phyloP scores from a whole-genome alignment of 2,797 vertebrate species.

The Macropodus opercularis region DNA sequence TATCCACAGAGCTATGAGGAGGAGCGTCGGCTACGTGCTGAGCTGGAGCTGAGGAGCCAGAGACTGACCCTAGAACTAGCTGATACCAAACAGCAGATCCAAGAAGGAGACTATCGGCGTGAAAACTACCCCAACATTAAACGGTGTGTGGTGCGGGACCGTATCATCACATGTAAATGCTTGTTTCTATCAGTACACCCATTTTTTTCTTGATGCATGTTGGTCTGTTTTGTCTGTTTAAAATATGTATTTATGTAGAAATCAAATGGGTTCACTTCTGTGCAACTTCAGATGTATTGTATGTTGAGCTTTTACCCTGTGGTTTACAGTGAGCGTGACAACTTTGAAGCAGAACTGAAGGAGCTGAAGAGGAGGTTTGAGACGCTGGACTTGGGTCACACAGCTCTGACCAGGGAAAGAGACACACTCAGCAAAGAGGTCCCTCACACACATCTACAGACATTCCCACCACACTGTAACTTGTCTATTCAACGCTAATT shows the following conservation, averaged over 20 bases:
- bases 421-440: constrained; percentile 92
- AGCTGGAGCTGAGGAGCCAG: constrained; percentile 91
- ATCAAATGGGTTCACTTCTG: too few species aligned
- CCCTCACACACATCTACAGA: constrained; percentile 20
- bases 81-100: constrained; percentile 92
- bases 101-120: constrained; percentile 90
- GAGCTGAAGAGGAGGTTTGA: constrained; percentile 88
- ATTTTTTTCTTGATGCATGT: too few species aligned
- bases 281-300: neutral
- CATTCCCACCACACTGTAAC: neutral
- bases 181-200: too few species aligned
- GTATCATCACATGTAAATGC: too few species aligned
- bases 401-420: constrained; percentile 86
- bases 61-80: constrained; percentile 91
- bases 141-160: too few species aligned
- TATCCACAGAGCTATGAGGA: constrained; percentile 88
- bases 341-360: constrained; percentile 87
- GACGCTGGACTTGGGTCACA: constrained; percentile 84
- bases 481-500: neutral
- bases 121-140: constrained; percentile 94
- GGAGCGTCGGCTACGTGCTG: constrained; percentile 86
- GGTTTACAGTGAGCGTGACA: constrained; percentile 88
- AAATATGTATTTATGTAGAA: too few species aligned
- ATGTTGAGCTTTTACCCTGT: neutral
- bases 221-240: too few species aligned